A percentile compares a stretch with the other conserved stretches of the same genome.
phyloP scores from a whole-genome alignment of 2,797 vertebrate species.

The Phrynocephalus vlangalii region DNA sequence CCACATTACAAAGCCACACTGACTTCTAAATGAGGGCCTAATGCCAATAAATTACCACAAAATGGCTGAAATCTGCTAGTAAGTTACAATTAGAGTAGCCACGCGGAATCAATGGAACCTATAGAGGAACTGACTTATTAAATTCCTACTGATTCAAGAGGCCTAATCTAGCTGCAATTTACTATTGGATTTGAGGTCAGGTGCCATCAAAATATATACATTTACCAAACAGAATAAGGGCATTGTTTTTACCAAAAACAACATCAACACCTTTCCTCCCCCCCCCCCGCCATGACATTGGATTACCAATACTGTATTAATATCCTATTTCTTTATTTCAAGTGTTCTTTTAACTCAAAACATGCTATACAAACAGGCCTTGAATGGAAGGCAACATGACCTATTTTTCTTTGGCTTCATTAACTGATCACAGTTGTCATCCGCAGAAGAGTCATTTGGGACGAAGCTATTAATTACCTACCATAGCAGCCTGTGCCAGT shows the following conservation, averaged over 20 bases:
- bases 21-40: background rate
- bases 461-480: slow-evolving; percentile 55
- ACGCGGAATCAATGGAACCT: no score
- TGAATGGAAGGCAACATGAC: background rate
- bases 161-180: no score
- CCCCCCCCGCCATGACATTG: no score
- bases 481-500: slow-evolving; percentile 76
- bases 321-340: background rate
- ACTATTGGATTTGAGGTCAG: no score
- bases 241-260: background rate
- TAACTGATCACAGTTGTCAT: background rate
- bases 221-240: background rate
- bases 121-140: no score
- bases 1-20: background rate
- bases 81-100: no score
- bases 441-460: background rate
- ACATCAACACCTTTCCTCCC: background rate
- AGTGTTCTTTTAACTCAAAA: background rate
- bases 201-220: no score
- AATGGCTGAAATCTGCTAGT: no score
- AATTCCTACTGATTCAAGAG: no score
- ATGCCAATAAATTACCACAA: background rate
- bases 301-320: no score
- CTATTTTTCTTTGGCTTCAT: background rate
- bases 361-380: background rate